Conservation (phyloP, 2,888 invertebrate species). For the Choreutis nemorana region DNA sequence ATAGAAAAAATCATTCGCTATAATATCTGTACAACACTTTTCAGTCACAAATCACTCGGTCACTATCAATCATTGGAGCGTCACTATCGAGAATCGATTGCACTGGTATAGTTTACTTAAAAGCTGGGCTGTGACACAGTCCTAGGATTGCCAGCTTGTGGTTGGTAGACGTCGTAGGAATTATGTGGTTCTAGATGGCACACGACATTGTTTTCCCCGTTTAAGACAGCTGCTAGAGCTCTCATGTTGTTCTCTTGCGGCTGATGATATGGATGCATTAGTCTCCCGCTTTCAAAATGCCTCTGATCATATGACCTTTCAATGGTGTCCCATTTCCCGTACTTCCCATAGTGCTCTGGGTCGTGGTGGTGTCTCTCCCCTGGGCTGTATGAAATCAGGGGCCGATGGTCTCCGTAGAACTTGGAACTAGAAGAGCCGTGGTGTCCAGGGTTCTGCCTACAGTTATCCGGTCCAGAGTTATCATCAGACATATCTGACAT, state of each 20-base stretch:
- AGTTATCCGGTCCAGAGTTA: conserved; percentile 68
- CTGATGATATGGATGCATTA: conserved; percentile 62
- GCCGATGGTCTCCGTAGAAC: conserved; percentile 82
- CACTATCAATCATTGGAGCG: conserved; percentile 13
- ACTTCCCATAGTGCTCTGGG: conserved; percentile 53
- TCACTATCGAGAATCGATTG: conserved; percentile 4
- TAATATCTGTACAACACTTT: conserved; percentile 43
- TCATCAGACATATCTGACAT: conserved; percentile 83
- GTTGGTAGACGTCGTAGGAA: conserved; percentile 55
- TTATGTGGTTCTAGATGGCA: conserved; percentile 84
- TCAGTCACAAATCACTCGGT: neutral
- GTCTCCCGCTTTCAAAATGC: conserved; percentile 57
- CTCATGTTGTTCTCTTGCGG: conserved; percentile 66
- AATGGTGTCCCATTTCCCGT: conserved; percentile 60
- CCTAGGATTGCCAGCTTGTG: conserved; percentile 49
- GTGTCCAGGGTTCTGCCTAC: conserved; percentile 71
- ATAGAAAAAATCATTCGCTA: conserved; percentile 56
- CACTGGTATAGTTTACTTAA: conserved; percentile 26
- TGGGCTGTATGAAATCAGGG: conserved; percentile 81
- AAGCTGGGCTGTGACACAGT: conserved; percentile 63
- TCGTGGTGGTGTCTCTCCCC: conserved; percentile 67
- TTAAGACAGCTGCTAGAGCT: conserved; percentile 78
- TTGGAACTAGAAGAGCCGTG: conserved; percentile 67
- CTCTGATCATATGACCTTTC: conserved; percentile 58
- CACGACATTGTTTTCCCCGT: conserved; percentile 85